These are phyloP conservation scores for Drosophila mojavensis DNA, from an alignment of 1,140 invertebrate species.

Conservation along the genomic window DNA sequence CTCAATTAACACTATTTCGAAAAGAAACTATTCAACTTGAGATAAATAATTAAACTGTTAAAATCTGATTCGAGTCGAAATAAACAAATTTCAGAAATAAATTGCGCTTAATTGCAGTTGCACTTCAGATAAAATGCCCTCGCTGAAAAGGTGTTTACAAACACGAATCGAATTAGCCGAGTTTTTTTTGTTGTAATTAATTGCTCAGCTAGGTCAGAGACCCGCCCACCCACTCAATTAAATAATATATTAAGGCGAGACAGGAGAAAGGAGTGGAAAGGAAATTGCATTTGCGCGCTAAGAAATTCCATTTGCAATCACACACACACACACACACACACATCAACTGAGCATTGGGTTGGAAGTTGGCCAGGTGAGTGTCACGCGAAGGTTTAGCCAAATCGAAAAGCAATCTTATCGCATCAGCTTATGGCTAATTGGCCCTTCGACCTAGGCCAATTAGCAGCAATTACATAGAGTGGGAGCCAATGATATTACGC, in stretches of 20 bases:
- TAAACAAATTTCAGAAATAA: not conserved
- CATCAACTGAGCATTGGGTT: not conserved
- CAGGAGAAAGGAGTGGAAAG: conserved; percentile 28
- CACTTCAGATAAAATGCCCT: conserved; percentile 34
- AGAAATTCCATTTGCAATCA: conserved; percentile 16
- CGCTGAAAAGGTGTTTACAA: conserved; percentile 12
- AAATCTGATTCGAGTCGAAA: no score
- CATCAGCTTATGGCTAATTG: conserved; percentile 59
- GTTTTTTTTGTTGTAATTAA: conserved; percentile 56
- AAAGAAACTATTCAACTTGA: no score
- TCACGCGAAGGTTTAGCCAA: conserved; percentile 44
- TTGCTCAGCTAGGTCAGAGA: conserved; percentile 30
- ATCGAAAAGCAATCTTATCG: conserved; percentile 43
- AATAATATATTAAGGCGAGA: conserved; percentile 23
- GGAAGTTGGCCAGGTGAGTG: conserved; percentile 15
- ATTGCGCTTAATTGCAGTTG: not conserved
- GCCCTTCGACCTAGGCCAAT: conserved; percentile 69
- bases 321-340: conserved; percentile 34
- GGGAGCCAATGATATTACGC: conserved; percentile 34
- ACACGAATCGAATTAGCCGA: conserved; percentile 23
- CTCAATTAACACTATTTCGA: no score
- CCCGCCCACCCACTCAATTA: conserved; percentile 19
- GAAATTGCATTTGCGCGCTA: conserved; percentile 34
- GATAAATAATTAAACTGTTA: no score
- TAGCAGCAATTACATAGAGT: conserved; percentile 54